Evolutionary conservation across 2,888 invertebrate genomes (phyloP), one percentile per base, ranked within the genome.

Genomic region (Dioctria linearis): DNA sequence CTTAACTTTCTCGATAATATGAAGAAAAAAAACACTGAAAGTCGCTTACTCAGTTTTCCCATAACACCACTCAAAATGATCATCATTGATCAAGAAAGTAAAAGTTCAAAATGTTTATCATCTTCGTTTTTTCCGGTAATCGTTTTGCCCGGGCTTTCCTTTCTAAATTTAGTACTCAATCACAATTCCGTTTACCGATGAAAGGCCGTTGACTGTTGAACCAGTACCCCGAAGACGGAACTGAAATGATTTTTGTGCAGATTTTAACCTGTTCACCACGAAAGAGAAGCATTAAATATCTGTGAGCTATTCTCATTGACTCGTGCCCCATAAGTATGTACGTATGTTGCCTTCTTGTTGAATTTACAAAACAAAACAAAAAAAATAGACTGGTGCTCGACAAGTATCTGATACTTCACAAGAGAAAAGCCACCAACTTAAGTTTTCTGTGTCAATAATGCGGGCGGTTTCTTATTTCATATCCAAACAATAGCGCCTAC

Each of bases 51-150:
- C 11, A 8, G 6, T 11, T 51, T 49, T 51, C 51, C 11, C 49
- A 51, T 69, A 69, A 40, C 49, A 5, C 51, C 51, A 39, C 51
- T 25, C 65, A 9, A 65, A 65, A 69, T 69, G 51, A 61, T 37
- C 25, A 61, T 11, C 25, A 61, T 9, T 54, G 6, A 54, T 11
- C 54, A 54, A 69, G 69, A 69, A 69, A 69, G 69, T 69, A 69
- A 69, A 46, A 69, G 69, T 69, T 40, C 37, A 49, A 51, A 51
- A 9, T n/a, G 39, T 51, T 69, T 69, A 25, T 61, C 54, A 37
- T 65, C 9, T 65, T 69, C 51, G 37, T 51, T 69, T 69, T 54
- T 69, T 4, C 49, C 37, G 49, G 69, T 51, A 69, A 69, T 25
- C 11, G 37, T n/a, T 25, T 54, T 54, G 51, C 51, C 46, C 49